Conservation (phyloP, 2,797 vertebrate species). For the Tauraco hartlaubi region DNA sequence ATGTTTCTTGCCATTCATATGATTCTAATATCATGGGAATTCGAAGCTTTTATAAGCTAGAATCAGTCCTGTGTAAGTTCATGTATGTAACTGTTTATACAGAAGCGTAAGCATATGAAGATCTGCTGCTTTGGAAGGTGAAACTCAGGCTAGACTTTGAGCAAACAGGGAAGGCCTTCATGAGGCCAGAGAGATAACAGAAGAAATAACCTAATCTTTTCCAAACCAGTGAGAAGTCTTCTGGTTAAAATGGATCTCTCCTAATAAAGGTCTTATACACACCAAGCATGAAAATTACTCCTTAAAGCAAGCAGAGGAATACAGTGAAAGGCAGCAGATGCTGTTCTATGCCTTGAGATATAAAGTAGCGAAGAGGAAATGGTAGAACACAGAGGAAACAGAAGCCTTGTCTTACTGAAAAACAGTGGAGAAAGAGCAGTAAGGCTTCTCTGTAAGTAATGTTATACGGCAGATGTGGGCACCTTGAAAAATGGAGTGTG, state of each 20-base stretch:
- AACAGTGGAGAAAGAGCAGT: background rate
- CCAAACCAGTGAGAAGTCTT: background rate
- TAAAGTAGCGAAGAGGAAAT: background rate
- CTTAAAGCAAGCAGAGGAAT: background rate
- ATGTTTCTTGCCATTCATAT: background rate
- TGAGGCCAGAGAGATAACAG: background rate
- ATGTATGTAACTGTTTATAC: background rate
- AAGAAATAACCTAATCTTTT: background rate
- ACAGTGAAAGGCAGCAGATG: background rate
- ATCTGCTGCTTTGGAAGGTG: background rate
- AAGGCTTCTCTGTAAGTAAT: background rate
- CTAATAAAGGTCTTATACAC: background rate
- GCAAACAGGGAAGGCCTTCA: background rate
- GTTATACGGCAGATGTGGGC: background rate
- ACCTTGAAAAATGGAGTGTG: conserved; percentile 20
- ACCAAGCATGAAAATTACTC: background rate
- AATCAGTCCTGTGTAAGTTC: background rate
- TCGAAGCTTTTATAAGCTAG: background rate
- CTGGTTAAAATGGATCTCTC: background rate
- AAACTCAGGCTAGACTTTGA: background rate
- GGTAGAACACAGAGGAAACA: background rate
- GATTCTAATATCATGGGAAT: background rate
- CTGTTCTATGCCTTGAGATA: background rate
- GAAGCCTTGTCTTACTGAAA: background rate
- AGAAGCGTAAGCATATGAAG: background rate